Evolutionary conservation across 1,140 invertebrate genomes (phyloP).

Genomic region (Diploscapter pachys): DNA sequence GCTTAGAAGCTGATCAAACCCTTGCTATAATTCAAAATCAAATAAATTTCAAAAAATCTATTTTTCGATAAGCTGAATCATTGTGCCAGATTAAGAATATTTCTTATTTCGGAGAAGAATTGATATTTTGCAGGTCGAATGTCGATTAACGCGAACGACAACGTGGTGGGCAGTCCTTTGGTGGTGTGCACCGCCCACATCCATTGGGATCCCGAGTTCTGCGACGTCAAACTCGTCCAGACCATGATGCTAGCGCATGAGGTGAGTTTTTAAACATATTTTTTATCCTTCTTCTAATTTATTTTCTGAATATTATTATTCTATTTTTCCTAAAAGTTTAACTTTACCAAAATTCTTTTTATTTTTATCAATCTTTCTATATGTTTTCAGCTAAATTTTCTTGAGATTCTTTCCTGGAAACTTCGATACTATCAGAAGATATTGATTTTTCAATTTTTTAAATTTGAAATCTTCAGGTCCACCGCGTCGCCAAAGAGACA

Average conservation of each 20-base stretch:
- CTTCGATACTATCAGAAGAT: too few species aligned
- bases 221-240: conserved; percentile 99
- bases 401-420: too few species aligned
- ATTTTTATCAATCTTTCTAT: too few species aligned
- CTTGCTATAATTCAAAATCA: conserved; percentile 77
- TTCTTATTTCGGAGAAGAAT: background rate
- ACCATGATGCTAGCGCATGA: conserved; percentile 98
- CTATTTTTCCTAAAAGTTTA: background rate
- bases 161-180: conserved; percentile 71
- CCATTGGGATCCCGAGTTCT: conserved; percentile 99
- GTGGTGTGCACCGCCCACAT: conserved; percentile 97
- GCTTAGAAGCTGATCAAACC: conserved; percentile 97
- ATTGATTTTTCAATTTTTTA: too few species aligned
- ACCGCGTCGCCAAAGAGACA: conserved; percentile 3
- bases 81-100: conserved; percentile 5
- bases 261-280: conserved; percentile 48
- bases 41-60: conserved; percentile 69
- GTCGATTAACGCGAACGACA: conserved; percentile 21
- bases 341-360: background rate
- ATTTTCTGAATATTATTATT: conserved; percentile 34
- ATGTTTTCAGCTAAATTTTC: too few species aligned
- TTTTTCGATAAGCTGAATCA: conserved; percentile 62
- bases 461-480: too few species aligned
- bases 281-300: conserved; percentile 55
- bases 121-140: conserved; percentile 16